These are phyloP conservation scores for Achatina immaculata DNA, from an alignment of 1,140 invertebrate genomes.

Conservation along the genomic window DNA sequence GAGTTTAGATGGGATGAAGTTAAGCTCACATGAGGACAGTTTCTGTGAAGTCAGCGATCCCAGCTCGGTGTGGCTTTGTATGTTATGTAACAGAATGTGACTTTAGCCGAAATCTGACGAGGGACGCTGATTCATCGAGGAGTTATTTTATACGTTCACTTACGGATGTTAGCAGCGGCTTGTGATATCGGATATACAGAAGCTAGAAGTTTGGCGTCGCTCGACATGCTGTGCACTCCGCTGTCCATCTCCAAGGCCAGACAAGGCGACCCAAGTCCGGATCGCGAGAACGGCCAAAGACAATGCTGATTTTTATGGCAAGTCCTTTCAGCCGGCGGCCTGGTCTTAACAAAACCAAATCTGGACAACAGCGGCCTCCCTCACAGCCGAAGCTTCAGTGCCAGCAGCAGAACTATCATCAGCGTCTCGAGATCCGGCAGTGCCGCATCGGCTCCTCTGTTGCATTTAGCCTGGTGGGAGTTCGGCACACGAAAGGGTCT, in stretches of 20 bases:
- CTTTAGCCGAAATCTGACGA: too few relatives aligned
- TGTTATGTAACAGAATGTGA: too few relatives aligned
- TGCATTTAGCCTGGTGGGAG: slow-evolving; percentile 57
- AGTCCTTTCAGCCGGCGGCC: slow-evolving; percentile 23
- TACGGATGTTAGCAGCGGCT: too few relatives aligned
- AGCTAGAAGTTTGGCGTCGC: too few relatives aligned
- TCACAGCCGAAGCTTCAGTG: neutral
- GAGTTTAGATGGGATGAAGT: too few relatives aligned
- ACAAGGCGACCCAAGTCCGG: neutral
- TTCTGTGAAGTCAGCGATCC: too few relatives aligned
- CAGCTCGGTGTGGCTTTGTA: too few relatives aligned
- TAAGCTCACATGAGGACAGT: too few relatives aligned
- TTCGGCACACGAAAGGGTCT: slow-evolving; percentile 12
- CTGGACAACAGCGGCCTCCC: neutral
- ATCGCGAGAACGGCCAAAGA: neutral
- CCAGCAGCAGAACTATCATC: neutral
- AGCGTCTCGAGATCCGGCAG: slow-evolving; percentile 48
- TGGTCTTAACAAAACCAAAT: neutral
- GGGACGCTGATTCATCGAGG: too few relatives aligned
- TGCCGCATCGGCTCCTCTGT: slow-evolving; percentile 55
- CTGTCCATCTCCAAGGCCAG: neutral
- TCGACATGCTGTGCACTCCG: too few relatives aligned
- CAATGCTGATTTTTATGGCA: slow-evolving; percentile 38
- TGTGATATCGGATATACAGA: too few relatives aligned
- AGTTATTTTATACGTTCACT: too few relatives aligned